Base-by-base conservation (phyloP, 2,888 invertebrate genomes). In the Parnassius mnemosyne region DNA sequence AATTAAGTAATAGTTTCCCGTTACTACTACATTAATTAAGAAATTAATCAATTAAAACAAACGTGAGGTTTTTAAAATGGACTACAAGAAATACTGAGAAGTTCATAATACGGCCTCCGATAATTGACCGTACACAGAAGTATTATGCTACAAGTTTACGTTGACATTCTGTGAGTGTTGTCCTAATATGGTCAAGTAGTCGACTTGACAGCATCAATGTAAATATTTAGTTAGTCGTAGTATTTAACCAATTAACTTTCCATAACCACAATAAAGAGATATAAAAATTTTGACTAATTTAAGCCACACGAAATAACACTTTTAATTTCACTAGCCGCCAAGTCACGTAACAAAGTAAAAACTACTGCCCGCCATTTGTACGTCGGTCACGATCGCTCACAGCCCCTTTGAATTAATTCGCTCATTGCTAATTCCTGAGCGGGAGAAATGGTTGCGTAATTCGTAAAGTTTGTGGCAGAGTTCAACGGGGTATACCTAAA, bases 271-370 rank as follows among this genome's bases (percentile, higher is more conserved):
- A 34, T 34, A 34, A 34, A 34, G 7, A 34, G 34, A 34, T 5
- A 9, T 49, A 9, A 53, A 42, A 55, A 56, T 41, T 16, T n/a
- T 43, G 54, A 60, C 43, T 25, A 12, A 47, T 43, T 60, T 54
- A 51, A 16, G 52, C 46, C 41, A 58, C 60, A 57, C 16, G 10
- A 62, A 74, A 77, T 74, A 78, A 77, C 77, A 78, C 77, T 81
- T 76, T 79, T 80, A 79, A 83, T 83, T 83, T 81, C 80, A 78
- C 77, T 72, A 69, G 61, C 64, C 55, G 65, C 60, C 64, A 57
- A 63, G 73, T 76, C 79, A 79, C 78, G 65, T 57, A 66, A 61
- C 68, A 54, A 63, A 66, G 72, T 69, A 72, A 77, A 74, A 75
- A 73, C 66, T 73, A 71, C 66, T 47, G 61, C 47, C 20, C 53